Evolutionary conservation across 2,888 invertebrate genomes (phyloP).

Genomic region (Netelia inedita): DNA sequence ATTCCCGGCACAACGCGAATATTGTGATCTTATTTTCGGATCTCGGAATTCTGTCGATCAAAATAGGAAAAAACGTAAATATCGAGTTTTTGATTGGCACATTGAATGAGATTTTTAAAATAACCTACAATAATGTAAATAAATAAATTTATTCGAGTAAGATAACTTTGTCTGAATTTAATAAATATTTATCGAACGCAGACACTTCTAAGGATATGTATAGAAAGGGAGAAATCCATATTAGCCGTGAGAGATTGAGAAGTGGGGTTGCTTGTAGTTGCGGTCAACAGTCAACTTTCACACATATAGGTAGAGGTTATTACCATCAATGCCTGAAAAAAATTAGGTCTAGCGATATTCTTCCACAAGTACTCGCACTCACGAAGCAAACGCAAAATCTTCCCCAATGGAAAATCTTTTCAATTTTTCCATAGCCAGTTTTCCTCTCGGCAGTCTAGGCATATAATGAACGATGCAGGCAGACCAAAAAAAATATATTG

Average conservation of each 20-base stretch:
- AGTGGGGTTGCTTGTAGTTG: slow-evolving; percentile 46
- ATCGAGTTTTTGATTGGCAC: not conserved
- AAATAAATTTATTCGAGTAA: no score
- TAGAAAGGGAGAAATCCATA: slow-evolving; percentile 10
- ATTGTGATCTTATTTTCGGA: no score
- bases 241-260: slow-evolving; percentile 39
- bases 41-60: no score
- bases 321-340: not conserved
- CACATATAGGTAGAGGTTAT: slow-evolving; percentile 2
- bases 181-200: no score
- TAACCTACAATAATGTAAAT: no score
- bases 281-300: slow-evolving; percentile 53
- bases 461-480: no score
- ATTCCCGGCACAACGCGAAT: no score
- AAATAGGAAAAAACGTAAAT: not conserved
- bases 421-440: slow-evolving; percentile 19
- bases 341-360: slow-evolving; percentile 45
- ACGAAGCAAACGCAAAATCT: slow-evolving; percentile 15
- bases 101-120: no score
- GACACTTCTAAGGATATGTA: not conserved
- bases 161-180: no score
- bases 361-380: slow-evolving; percentile 58
- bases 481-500: no score
- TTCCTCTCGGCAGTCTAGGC: no score
- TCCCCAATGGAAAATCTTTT: slow-evolving; percentile 34